A percentile compares a stretch with the other conserved stretches of the same genome.
Evolutionary conservation across 1,140 invertebrate species (phyloP).

Genomic region (Megathymus violae): DNA sequence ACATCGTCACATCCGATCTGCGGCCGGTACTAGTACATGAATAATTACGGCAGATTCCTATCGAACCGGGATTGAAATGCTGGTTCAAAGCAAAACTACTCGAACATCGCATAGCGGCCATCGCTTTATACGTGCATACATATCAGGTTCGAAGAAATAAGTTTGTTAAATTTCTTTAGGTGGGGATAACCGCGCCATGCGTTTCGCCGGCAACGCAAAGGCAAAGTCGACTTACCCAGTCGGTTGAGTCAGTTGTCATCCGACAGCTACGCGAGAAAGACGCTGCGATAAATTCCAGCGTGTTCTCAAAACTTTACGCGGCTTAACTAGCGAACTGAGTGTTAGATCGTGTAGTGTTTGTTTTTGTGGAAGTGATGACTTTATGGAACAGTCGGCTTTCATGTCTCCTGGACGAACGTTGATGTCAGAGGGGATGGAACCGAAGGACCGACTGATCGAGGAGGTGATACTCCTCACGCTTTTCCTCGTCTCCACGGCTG

Average conservation of each 20-base stretch:
- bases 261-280: constrained; percentile 75
- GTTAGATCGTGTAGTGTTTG: constrained; percentile 67
- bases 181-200: constrained; percentile 51
- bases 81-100: constrained; percentile 4
- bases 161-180: constrained; percentile 22
- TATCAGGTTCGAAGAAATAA: constrained; percentile 23
- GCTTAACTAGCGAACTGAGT: constrained; percentile 70
- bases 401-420: constrained; percentile 76
- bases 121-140: not conserved
- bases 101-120: constrained; percentile 1
- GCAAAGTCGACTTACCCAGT: constrained; percentile 23
- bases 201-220: constrained; percentile 34
- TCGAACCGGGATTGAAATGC: not conserved
- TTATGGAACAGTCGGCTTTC: constrained; percentile 62
- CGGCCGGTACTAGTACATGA: not conserved
- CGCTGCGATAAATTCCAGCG: constrained; percentile 63
- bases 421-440: constrained; percentile 78
- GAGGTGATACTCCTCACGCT: constrained; percentile 74
- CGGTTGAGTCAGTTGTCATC: constrained; percentile 67
- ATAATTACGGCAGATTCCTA: not conserved
- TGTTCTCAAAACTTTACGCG: constrained; percentile 80
- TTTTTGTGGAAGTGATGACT: constrained; percentile 77
- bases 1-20: constrained; percentile 1
- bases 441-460: constrained; percentile 70
- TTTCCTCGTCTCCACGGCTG: constrained; percentile 75